Percentiles rank a stretch among this genome's conserved stretches.
phyloP scores from a whole-genome alignment of 2,797 vertebrate species.

The Pitangus sulphuratus region DNA sequence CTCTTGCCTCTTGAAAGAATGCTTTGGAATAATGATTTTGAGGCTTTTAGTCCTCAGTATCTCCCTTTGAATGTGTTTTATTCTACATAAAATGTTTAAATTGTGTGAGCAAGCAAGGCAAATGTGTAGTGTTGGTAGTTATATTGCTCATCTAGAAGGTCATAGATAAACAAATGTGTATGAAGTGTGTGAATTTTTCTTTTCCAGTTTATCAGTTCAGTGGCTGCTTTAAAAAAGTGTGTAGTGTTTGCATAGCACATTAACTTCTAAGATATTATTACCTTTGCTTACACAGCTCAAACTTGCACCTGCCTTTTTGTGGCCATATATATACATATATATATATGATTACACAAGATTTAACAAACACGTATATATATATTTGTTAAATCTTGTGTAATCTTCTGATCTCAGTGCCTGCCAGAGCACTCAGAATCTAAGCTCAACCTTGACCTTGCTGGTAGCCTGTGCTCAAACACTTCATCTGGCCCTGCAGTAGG shows the following conservation, averaged over 20 bases:
- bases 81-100: background rate
- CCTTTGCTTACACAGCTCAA: background rate
- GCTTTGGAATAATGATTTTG: background rate
- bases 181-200: background rate
- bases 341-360: background rate
- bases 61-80: background rate
- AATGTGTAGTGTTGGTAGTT: background rate
- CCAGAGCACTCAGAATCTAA: background rate
- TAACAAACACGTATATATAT: no score
- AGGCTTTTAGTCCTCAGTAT: background rate
- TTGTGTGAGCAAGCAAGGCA: background rate
- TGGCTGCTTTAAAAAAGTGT: background rate
- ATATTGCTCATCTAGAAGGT: background rate
- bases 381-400: background rate
- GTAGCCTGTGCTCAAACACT: background rate
- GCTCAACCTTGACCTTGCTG: background rate
- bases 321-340: fast-evolving
- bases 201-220: background rate
- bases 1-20: background rate
- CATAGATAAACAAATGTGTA: background rate
- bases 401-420: background rate
- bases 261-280: background rate
- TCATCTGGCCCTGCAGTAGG: fast-evolving
- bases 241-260: background rate
- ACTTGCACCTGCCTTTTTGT: background rate